Conservation (phyloP, 2,113 vertebrate species). For the Rissa tridactyla region DNA sequence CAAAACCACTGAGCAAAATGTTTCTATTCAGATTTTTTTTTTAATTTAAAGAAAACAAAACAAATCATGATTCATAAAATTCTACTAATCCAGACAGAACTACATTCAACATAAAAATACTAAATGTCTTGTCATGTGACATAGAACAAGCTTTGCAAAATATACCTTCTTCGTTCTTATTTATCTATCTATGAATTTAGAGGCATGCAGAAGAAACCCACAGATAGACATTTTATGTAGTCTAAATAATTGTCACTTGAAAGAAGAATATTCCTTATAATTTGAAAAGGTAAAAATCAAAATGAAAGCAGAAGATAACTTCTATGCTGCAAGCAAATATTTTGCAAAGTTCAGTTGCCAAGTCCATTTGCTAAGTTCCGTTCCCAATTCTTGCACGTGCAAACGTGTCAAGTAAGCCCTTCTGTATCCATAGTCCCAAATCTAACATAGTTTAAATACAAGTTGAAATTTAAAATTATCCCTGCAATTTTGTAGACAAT, state of each 20-base stretch:
- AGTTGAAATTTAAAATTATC: neutral
- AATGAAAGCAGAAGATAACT: neutral
- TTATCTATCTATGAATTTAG: neutral
- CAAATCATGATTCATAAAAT: neutral
- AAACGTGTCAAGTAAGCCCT: neutral
- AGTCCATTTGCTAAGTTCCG: neutral
- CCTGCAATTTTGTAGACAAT: neutral
- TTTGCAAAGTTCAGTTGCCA: neutral
- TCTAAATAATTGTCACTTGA: neutral
- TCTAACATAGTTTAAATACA: neutral
- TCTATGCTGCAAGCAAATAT: neutral
- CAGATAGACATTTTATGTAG: neutral
- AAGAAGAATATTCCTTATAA: neutral
- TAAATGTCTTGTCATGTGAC: neutral
- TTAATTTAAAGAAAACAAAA: neutral
- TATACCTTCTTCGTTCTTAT: neutral
- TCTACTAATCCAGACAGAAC: neutral
- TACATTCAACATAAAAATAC: neutral
- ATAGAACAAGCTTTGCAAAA: neutral
- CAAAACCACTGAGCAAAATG: neutral
- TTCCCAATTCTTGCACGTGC: neutral
- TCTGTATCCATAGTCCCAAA: neutral
- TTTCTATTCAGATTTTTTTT: neutral
- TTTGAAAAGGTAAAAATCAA: neutral
- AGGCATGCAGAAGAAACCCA: neutral